phyloP scores from a whole-genome alignment of 2,113 vertebrate genomes.

The Fregata magnificens region DNA sequence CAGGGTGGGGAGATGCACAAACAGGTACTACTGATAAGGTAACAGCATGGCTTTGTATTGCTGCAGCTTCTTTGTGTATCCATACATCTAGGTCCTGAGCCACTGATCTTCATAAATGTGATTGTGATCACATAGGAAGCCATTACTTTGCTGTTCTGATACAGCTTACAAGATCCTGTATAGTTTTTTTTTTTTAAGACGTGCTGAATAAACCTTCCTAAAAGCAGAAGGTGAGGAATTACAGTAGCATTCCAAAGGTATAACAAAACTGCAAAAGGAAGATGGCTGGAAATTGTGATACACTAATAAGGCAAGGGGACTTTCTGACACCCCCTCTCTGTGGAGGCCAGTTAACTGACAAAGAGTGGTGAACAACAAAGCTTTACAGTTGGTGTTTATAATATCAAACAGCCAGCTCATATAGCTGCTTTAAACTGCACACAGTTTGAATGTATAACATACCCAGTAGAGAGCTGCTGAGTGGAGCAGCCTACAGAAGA shows the following conservation, averaged over 20 bases:
- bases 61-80: not conserved
- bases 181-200: not conserved
- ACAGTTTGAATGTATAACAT: fast-evolving
- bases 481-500: not conserved
- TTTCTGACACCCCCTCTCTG: not conserved
- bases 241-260: not conserved
- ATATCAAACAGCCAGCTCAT: fast-evolving
- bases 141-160: not conserved
- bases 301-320: not conserved
- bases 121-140: not conserved
- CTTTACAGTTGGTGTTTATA: not conserved
- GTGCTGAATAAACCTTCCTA: not conserved
- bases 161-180: not conserved
- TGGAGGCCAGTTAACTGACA: too few relatives aligned
- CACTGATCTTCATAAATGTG: not conserved
- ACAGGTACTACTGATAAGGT: not conserved
- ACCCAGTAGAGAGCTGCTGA: not conserved
- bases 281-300: not conserved
- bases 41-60: not conserved
- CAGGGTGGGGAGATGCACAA: not conserved
- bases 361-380: not conserved
- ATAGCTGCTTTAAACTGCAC: not conserved
- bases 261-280: not conserved
- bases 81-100: not conserved
- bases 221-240: not conserved